Evolutionary conservation across 2,113 vertebrate genomes (phyloP), one percentile per base, ranked within the genome.

Genomic region (Bos indicus): DNA sequence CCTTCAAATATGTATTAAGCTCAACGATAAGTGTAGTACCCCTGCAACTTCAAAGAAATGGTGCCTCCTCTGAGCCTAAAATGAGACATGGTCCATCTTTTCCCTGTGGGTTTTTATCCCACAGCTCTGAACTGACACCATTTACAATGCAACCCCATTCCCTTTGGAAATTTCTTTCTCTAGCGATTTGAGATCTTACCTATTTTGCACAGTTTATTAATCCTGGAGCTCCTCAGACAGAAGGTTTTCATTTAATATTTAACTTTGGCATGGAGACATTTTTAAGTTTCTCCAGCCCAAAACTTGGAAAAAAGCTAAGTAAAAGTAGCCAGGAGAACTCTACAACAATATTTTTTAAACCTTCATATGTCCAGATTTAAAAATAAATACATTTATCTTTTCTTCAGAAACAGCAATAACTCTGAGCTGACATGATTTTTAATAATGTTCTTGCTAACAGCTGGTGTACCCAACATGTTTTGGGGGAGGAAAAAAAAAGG

Each of bases 321-420:
- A 96, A 98, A 98, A 95, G 78, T 95, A 98, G 98, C 97, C 98
- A 98, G 97, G 82, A 98, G 97, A 98, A 98, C 60, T 98, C 93
- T 98, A 97, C 93, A 97, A 54, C 83, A 97, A 96, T 98, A 98
- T 96, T 98, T 96, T 95, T 97, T 98, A 98, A 98, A 96, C 85
- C 92, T 97, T 98, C 97, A 40, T 87, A 95, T 97, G 98, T 98
- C 91, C 93, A 98, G 94, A 98, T 94, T 97, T 98, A 88, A 95
- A 98, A 98, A 91, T 96, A 95, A 93, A 97, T 98, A 96, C 88
- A 93, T 97, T 98, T 98, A 85, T 98, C 97, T 98, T 98, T 98
- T 98, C 93, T 98, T 98, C 96, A 71, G 43, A 78, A 97, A 93
- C 19, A 97, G 91, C 87, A 96, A 92, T 97, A 97, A 98, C 85